A percentile compares a stretch with the other conserved stretches of the same genome.
Evolutionary conservation across 2,888 invertebrate genomes (phyloP).

Genomic region (Xylota sylvarum): DNA sequence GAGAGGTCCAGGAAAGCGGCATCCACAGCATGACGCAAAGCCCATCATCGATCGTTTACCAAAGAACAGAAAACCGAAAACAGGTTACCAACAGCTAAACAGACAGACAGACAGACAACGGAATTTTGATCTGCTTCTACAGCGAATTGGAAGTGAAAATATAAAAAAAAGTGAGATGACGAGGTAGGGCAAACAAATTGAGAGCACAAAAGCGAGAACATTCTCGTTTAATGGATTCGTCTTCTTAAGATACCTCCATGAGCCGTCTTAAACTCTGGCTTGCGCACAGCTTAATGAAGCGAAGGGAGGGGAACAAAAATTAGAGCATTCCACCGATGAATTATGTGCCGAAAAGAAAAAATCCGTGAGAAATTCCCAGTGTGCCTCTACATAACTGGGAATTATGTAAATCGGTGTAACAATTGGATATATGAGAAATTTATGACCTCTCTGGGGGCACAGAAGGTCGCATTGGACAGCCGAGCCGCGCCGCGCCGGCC

Average conservation of each 20-base stretch:
- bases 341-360: conserved; percentile 16
- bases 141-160: conserved; percentile 4
- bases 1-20: conserved; percentile 14
- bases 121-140: conserved; percentile 25
- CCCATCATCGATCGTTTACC: conserved; percentile 27
- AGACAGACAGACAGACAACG: conserved; percentile 23
- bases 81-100: conserved; percentile 27
- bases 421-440: conserved; percentile 45
- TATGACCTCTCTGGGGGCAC: conserved; percentile 17
- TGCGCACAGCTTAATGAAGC: conserved; percentile 16
- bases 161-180: neutral
- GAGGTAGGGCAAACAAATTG: conserved; percentile 10
- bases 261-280: neutral
- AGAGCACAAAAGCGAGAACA: conserved; percentile 16
- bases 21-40: conserved; percentile 4
- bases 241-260: neutral
- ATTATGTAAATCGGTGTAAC: conserved; percentile 63
- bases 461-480: conserved; percentile 32
- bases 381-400: conserved; percentile 6
- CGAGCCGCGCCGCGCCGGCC: neutral
- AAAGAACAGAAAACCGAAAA: conserved; percentile 3
- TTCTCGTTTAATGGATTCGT: conserved; percentile 19
- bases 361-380: conserved; percentile 36
- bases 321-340: conserved; percentile 37
- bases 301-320: conserved; percentile 9